Base-by-base conservation (phyloP, 2,113 vertebrate species). In the Danio rerio region DNA sequence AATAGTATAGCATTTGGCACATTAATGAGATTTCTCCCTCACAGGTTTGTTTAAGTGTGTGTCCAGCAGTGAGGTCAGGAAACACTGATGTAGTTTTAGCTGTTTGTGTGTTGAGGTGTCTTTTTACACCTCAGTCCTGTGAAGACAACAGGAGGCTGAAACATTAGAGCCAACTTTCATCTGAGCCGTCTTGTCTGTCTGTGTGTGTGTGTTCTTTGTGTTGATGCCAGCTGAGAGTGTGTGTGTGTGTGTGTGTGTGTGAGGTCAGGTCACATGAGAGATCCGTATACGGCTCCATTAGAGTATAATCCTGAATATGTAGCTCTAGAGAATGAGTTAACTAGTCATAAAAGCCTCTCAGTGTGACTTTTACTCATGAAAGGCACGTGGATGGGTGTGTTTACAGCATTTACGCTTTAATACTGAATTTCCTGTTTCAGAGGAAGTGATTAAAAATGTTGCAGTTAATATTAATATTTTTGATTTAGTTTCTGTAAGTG, bases 101-200 rank as follows among this genome's bases (percentile, higher is more conserved):
- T 58, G 12, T 31, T 63, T 18, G 11, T 49, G 11, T 53, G 31
- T 42, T 47, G 49, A 63, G 21, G 61, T 70, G 49, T 47, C 59
- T 75, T 66, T 45, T 87, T 75, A 63, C 83, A 63, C 74, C 68
- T 52, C 21, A 43, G 53, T 45, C 16, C 72, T 74, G 81, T 68
- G 58, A 86, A 83, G 59, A 59, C 42, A 73, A 70, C 47, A 58
- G 61, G 69, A 71, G 65, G 72, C 65, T 53, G 61, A 80, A 47
- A 45, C 59, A 68, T 80, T 58, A 63, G 47, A 40, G 58, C 7
- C 5, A 50, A 76, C 78, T 40, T 81, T 86, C n/a, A 84, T 79
- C 52, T 79, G 56, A 18, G 15, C 20, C 9, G 9, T 62, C 59
- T 21, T 62, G 49, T 50, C 11, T 52, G 49, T 52, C 0, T 40